These are phyloP conservation scores for Odontophorus gujanensis DNA, from an alignment of 2,113 vertebrate species.

Conservation along the genomic window DNA sequence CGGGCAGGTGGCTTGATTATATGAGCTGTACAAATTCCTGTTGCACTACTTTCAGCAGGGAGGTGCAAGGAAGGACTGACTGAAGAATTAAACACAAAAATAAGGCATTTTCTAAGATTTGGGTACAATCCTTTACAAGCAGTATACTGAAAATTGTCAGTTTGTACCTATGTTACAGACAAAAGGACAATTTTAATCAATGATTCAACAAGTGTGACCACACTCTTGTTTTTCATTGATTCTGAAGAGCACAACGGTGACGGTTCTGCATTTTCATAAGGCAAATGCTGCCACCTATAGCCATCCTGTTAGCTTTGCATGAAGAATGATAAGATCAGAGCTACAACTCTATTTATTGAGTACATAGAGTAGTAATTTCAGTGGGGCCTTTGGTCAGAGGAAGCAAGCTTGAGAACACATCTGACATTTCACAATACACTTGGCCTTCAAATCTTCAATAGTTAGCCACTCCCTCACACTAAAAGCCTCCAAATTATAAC, in stretches of 20 bases:
- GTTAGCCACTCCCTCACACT: neutral
- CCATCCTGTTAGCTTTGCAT: neutral
- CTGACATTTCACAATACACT: neutral
- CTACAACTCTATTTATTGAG: neutral
- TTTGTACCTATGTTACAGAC: neutral
- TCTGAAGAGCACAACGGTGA: neutral
- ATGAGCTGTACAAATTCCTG: neutral
- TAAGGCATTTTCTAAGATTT: neutral
- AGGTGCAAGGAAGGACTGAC: neutral
- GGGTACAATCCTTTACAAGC: neutral
- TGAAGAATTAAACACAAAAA: neutral
- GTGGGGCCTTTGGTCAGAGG: neutral
- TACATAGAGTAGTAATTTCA: neutral
- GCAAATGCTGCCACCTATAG: slow-evolving; percentile 40
- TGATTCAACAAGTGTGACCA: neutral
- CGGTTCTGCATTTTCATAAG: neutral
- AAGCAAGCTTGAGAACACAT: neutral
- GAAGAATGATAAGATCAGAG: neutral
- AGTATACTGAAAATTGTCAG: neutral
- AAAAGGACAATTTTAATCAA: neutral
- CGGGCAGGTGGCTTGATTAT: neutral
- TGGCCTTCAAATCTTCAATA: neutral
- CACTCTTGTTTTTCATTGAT: fast-evolving
- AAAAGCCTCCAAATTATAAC: neutral
- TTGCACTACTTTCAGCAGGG: neutral